A percentile compares a stretch with the other conserved stretches of the same genome.
Conservation (phyloP, 2,113 vertebrate species). For the Pterocles burchelli region DNA sequence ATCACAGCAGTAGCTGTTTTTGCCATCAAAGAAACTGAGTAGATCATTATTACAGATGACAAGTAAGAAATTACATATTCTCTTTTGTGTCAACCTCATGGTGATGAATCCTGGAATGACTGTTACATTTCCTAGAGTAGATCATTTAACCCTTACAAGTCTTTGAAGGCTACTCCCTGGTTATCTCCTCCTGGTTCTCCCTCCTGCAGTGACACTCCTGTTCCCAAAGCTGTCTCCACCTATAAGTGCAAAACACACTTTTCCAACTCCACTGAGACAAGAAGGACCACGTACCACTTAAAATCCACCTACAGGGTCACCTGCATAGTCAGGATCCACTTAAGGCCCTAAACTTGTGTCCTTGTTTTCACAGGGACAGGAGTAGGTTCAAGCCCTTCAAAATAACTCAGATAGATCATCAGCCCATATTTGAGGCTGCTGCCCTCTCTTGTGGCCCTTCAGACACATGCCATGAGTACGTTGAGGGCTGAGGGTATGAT, state of each 20-base stretch:
- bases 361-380: background rate
- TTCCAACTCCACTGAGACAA: background rate
- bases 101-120: background rate
- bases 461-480: background rate
- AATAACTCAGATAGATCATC: background rate
- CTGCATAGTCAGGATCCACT: background rate
- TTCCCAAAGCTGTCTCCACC: background rate
- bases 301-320: background rate
- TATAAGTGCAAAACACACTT: background rate
- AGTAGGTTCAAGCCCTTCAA: background rate
- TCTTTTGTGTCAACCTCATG: background rate
- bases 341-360: background rate
- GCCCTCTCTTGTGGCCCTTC: background rate
- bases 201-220: background rate
- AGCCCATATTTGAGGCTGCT: background rate
- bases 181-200: background rate
- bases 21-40: background rate
- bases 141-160: background rate
- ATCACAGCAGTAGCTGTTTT: background rate
- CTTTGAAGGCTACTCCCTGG: background rate
- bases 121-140: background rate
- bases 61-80: background rate
- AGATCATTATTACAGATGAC: constrained; percentile 3
- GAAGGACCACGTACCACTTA: background rate
- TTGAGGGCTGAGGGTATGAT: background rate